Evolutionary conservation across 2,888 invertebrate species (phyloP).

Genomic region (Phortica magna): DNA sequence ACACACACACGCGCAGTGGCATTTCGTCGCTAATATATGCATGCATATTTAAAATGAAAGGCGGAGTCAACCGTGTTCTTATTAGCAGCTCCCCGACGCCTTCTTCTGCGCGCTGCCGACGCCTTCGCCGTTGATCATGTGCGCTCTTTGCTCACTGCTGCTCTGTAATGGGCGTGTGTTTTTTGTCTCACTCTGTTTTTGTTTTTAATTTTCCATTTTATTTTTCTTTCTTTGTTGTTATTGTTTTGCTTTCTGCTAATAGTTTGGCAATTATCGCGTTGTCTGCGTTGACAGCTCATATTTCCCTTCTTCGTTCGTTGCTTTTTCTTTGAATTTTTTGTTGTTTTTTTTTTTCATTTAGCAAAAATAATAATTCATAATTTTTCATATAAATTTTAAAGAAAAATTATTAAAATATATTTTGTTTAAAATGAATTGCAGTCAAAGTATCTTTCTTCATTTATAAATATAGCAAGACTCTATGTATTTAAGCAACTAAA

Average conservation of each 20-base stretch:
- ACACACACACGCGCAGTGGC: background rate
- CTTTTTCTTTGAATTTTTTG: too few species aligned
- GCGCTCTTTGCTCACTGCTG: background rate
- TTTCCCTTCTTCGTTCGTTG: too few species aligned
- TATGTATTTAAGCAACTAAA: too few species aligned
- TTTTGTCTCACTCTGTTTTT: background rate
- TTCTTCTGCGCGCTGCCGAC: background rate
- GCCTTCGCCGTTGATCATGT: background rate
- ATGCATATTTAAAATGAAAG: constrained; percentile 21
- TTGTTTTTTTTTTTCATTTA: too few species aligned
- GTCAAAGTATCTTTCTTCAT: too few species aligned
- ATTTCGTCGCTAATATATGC: background rate
- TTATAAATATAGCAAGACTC: too few species aligned
- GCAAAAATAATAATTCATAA: too few species aligned
- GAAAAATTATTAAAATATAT: too few species aligned
- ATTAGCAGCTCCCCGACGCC: background rate
- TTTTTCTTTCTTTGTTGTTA: background rate
- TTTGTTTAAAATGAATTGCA: too few species aligned
- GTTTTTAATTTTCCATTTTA: background rate
- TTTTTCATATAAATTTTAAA: too few species aligned
- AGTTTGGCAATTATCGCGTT: constrained; percentile 24
- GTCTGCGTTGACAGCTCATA: constrained; percentile 19
- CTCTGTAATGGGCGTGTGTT: background rate
- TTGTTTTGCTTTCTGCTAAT: constrained; percentile 10
- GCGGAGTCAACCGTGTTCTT: constrained; percentile 3